Evolutionary conservation across 2,113 vertebrate genomes (phyloP).

Genomic region (Pelecanus crispus): DNA sequence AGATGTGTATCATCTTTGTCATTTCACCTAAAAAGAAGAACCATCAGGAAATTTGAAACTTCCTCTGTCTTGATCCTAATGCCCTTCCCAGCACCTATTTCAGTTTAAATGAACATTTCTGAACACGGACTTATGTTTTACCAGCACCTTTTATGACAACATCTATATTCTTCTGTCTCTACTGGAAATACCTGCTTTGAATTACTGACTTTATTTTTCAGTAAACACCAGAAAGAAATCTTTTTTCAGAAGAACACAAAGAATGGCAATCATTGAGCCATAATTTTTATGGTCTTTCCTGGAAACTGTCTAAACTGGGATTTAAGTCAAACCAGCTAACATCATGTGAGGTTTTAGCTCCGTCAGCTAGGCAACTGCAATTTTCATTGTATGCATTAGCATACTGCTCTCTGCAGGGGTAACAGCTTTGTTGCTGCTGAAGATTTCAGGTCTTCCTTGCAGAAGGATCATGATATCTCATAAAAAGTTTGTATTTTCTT

Average conservation of each 20-base stretch:
- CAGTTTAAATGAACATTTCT: background rate
- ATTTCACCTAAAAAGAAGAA: background rate
- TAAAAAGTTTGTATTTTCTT: background rate
- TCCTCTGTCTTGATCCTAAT: background rate
- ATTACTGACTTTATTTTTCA: background rate
- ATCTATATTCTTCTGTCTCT: background rate
- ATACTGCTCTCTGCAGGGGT: background rate
- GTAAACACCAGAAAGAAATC: background rate
- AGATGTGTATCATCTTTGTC: background rate
- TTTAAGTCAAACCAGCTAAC: background rate
- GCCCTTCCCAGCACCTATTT: background rate
- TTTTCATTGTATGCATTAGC: background rate
- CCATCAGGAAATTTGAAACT: background rate
- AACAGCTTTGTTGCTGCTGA: background rate
- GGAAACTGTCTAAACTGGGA: background rate
- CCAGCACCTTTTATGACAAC: background rate
- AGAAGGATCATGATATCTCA: background rate
- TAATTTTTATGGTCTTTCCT: background rate
- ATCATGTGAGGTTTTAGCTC: background rate
- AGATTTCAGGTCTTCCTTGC: background rate
- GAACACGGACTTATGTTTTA: background rate
- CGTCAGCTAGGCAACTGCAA: background rate
- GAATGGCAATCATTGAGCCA: background rate
- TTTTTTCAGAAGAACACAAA: background rate
- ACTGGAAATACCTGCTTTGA: background rate